Conservation (phyloP, 2,888 invertebrate species). For the Caenorhabditis panamensis region DNA sequence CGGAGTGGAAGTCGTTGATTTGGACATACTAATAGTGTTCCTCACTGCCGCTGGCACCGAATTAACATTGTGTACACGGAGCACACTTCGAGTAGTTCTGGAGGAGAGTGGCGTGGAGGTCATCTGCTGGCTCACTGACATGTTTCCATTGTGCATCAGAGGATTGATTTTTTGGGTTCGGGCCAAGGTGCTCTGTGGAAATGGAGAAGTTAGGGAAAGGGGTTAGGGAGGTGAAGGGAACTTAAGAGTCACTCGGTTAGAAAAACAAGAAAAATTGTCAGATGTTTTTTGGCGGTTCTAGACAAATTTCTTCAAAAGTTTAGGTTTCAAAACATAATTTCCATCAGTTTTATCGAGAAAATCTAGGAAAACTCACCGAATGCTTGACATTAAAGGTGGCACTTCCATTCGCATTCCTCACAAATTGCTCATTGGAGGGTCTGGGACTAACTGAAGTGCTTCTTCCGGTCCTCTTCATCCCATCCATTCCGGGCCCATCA, state of each 20-base stretch:
- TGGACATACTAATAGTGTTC: slow-evolving; percentile 19
- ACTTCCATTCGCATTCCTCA: slow-evolving; percentile 40
- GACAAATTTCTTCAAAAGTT: too few species aligned
- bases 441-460: slow-evolving; percentile 58
- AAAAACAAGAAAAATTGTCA: neutral
- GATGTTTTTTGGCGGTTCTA: too few species aligned
- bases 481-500: slow-evolving; percentile 30
- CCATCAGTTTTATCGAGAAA: neutral
- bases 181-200: slow-evolving; percentile 44
- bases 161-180: slow-evolving; percentile 32
- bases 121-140: neutral
- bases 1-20: slow-evolving; percentile 19
- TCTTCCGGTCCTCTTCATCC: slow-evolving; percentile 25
- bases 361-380: slow-evolving; percentile 39
- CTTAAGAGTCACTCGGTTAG: neutral
- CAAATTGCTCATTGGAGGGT: slow-evolving; percentile 50
- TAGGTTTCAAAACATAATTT: neutral
- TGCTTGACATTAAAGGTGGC: slow-evolving; percentile 60
- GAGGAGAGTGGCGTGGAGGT: slow-evolving; percentile 34
- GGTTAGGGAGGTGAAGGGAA: slow-evolving; percentile 1
- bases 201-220: neutral
- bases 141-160: slow-evolving; percentile 14
- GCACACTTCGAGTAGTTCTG: slow-evolving; percentile 47
- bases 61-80: slow-evolving; percentile 58
- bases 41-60: neutral